Conservation (phyloP, 2,888 invertebrate species). For the Lymantria monacha region DNA sequence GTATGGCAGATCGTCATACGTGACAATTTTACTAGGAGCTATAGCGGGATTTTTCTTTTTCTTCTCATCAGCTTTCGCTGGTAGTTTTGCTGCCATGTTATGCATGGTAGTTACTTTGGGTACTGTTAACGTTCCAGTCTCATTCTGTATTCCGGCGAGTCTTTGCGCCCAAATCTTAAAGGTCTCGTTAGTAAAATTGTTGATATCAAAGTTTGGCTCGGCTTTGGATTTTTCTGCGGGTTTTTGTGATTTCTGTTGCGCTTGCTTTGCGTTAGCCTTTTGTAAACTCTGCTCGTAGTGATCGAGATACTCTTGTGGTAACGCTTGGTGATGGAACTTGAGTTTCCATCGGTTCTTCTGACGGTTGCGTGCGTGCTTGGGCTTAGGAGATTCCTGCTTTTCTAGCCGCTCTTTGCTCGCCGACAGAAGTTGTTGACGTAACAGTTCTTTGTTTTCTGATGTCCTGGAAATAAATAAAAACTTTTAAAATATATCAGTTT, state of each 20-base stretch:
- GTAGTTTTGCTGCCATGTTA: slow-evolving; percentile 51
- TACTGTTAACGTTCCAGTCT: slow-evolving; percentile 56
- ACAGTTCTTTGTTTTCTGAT: slow-evolving; percentile 71
- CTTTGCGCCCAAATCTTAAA: slow-evolving; percentile 89
- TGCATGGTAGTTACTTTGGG: slow-evolving; percentile 46
- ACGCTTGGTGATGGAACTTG: slow-evolving; percentile 90
- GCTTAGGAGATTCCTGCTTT: slow-evolving; percentile 56
- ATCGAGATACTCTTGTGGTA: slow-evolving; percentile 89
- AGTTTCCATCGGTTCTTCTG: slow-evolving; percentile 87
- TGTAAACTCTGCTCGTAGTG: slow-evolving; percentile 89
- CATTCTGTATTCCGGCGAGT: slow-evolving; percentile 87
- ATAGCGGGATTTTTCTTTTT: slow-evolving; percentile 67
- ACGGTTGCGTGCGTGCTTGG: slow-evolving; percentile 68
- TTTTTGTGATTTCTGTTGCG: slow-evolving; percentile 49
- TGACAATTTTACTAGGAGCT: slow-evolving; percentile 80
- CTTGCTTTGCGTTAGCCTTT: slow-evolving; percentile 66
- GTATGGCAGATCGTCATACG: slow-evolving; percentile 92
- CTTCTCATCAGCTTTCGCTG: slow-evolving; percentile 53
- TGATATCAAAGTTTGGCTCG: slow-evolving; percentile 61
- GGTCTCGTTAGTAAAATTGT: slow-evolving; percentile 82
- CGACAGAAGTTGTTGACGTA: slow-evolving; percentile 69
- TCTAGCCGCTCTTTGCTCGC: slow-evolving; percentile 67
- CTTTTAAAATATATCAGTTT: background rate
- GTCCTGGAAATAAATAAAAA: slow-evolving; percentile 50
- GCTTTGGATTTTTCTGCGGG: slow-evolving; percentile 61